Evolutionary conservation across 2,888 invertebrate species (phyloP).

Genomic region (Liposcelis brunnea): DNA sequence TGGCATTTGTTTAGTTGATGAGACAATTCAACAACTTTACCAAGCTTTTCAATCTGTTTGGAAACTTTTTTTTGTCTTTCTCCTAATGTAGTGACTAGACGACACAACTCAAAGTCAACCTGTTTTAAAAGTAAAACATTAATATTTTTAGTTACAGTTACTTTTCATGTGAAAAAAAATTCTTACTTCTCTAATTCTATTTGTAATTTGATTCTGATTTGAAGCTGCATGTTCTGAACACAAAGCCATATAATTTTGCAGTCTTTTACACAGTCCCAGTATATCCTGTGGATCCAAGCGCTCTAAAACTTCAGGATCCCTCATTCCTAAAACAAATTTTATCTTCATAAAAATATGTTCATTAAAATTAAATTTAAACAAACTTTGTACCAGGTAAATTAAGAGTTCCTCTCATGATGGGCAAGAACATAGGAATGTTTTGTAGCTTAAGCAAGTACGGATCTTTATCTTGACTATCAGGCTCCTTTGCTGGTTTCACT

Average conservation of each 20-base stretch:
- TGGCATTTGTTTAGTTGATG: conserved; percentile 69
- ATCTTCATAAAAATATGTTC: neutral
- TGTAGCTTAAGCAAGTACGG: conserved; percentile 55
- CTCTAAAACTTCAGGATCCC: conserved; percentile 78
- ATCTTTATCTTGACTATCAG: conserved; percentile 49
- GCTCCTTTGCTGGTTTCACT: conserved; percentile 45
- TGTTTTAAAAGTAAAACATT: conserved; percentile 21
- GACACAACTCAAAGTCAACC: conserved; percentile 55
- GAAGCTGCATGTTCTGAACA: conserved; percentile 66
- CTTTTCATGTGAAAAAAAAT: conserved; percentile 4
- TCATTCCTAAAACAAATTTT: conserved; percentile 26
- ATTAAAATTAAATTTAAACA: neutral
- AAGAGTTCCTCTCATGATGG: conserved; percentile 77
- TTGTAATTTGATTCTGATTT: conserved; percentile 57
- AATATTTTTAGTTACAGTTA: neutral
- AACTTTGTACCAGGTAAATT: conserved; percentile 51
- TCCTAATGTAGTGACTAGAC: conserved; percentile 47
- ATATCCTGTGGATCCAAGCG: conserved; percentile 49
- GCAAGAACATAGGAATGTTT: conserved; percentile 80
- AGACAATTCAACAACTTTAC: conserved; percentile 65
- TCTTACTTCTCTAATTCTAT: conserved; percentile 57
- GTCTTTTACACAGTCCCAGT: conserved; percentile 57
- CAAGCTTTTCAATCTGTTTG: conserved; percentile 68
- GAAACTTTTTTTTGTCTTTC: conserved; percentile 74
- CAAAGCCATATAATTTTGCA: conserved; percentile 68